phyloP scores from a whole-genome alignment of 2,797 vertebrate species.

The Bovichtus diacanthus region DNA sequence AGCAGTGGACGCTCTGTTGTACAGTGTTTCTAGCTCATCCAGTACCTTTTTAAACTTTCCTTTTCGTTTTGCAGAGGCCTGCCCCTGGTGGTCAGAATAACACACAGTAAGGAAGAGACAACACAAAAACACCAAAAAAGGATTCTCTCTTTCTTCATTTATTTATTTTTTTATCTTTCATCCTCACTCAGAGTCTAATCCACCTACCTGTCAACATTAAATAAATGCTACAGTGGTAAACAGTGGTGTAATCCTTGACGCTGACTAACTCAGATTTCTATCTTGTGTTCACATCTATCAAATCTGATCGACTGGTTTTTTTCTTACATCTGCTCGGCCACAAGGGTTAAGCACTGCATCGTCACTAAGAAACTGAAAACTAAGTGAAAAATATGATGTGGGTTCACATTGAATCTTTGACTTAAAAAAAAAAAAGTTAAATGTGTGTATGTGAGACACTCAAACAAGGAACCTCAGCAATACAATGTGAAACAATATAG shows the following conservation, averaged over 20 bases:
- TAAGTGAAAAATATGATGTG: not conserved
- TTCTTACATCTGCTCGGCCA: not conserved
- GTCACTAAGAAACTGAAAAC: not conserved
- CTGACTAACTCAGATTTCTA: not conserved
- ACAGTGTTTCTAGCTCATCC: slow-evolving; percentile 89
- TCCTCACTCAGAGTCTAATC: slow-evolving; percentile 36
- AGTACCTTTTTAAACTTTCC: slow-evolving; percentile 99
- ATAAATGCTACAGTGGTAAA: slow-evolving; percentile 11
- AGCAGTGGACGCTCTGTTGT: slow-evolving; percentile 73
- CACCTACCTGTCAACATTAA: slow-evolving; percentile 41
- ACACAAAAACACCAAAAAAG: slow-evolving; percentile 91
- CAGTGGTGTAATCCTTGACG: not conserved
- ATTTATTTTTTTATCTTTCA: slow-evolving; percentile 26
- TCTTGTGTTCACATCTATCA: slow-evolving; percentile 10
- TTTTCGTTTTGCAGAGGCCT: slow-evolving; percentile 99
- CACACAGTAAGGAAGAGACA: slow-evolving; percentile 97
- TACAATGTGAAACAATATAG: slow-evolving; percentile 2
- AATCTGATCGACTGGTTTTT: slow-evolving; percentile 1
- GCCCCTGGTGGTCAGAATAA: slow-evolving; percentile 99
- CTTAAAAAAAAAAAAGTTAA: not conserved
- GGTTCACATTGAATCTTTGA: slow-evolving; percentile 5
- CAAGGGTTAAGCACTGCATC: slow-evolving; percentile 3
- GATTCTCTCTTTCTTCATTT: slow-evolving; percentile 68
- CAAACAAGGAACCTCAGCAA: slow-evolving; percentile 7
- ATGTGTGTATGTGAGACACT: not conserved